Evolutionary conservation across 2,888 invertebrate genomes (phyloP).

Genomic region (Amphipoea lucens): DNA sequence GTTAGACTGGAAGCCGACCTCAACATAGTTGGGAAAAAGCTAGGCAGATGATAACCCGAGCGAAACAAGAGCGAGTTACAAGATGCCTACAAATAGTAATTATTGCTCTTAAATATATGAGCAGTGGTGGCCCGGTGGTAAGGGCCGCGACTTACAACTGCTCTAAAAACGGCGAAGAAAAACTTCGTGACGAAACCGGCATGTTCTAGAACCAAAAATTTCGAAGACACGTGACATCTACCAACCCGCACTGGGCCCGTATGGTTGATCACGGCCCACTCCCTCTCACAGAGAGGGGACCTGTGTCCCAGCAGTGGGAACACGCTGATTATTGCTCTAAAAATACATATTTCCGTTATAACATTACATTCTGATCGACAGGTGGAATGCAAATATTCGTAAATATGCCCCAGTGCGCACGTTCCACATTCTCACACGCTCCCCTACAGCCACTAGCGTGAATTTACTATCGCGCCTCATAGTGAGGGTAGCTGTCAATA

Average conservation of each 20-base stretch:
- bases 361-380: conserved; percentile 15
- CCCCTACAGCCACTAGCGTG: conserved; percentile 26
- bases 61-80: background rate
- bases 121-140: no score
- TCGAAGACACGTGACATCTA: background rate
- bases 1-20: no score
- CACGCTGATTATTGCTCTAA: background rate
- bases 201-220: no score
- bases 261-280: background rate
- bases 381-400: conserved; percentile 44
- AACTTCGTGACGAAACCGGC: no score
- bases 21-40: no score
- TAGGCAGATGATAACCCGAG: no score
- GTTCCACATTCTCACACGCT: conserved; percentile 27
- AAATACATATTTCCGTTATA: background rate
- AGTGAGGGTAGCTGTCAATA: conserved; percentile 41
- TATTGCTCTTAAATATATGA: background rate
- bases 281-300: background rate
- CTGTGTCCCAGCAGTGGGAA: background rate
- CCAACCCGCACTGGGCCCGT: background rate
- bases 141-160: no score
- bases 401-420: conserved; percentile 33
- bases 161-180: no score
- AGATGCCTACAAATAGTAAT: background rate
- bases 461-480: conserved; percentile 44